A percentile compares a stretch with the other conserved stretches of the same genome.
These are phyloP conservation scores for Aporophyla nigra DNA, from an alignment of 2,888 invertebrate species.

Conservation along the genomic window DNA sequence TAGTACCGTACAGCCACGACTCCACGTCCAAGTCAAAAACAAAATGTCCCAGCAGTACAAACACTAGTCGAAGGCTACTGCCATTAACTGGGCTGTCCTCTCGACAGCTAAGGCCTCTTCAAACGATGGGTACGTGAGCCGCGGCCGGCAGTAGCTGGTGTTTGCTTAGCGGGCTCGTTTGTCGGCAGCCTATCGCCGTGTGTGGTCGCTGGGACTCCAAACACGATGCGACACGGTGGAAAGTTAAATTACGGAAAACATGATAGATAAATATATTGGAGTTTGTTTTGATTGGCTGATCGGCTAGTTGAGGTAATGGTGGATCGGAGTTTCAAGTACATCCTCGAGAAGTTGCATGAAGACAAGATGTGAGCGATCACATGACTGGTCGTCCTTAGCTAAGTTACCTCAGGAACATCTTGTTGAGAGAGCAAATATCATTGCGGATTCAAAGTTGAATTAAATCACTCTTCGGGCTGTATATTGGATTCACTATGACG, in stretches of 20 bases:
- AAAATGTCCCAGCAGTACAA: slow-evolving; percentile 62
- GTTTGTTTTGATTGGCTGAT: slow-evolving; percentile 46
- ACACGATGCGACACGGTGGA: slow-evolving; percentile 61
- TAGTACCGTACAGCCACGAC: slow-evolving; percentile 32
- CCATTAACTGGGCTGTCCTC: slow-evolving; percentile 64
- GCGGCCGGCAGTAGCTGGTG: slow-evolving; percentile 72
- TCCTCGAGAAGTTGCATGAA: neutral
- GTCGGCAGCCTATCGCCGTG: slow-evolving; percentile 82
- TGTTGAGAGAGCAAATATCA: neutral
- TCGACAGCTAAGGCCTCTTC: slow-evolving; percentile 65
- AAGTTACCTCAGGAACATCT: neutral
- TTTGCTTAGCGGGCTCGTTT: slow-evolving; percentile 79
- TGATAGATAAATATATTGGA: slow-evolving; percentile 51
- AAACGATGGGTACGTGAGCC: slow-evolving; percentile 61
- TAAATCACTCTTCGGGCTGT: neutral
- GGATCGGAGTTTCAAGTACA: slow-evolving; percentile 7
- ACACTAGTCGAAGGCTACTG: slow-evolving; percentile 61
- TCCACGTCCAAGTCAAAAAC: slow-evolving; percentile 56
- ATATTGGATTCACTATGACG: neutral
- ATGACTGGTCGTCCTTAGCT: neutral
- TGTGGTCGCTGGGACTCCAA: slow-evolving; percentile 74
- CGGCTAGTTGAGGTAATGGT: slow-evolving; percentile 5
- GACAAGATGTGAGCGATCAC: neutral
- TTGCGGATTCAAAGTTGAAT: neutral
- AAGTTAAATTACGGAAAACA: slow-evolving; percentile 65